Percentiles rank a stretch among this genome's conserved stretches.
phyloP scores from a whole-genome alignment of 2,797 vertebrate genomes.

The Bovichtus variegatus region DNA sequence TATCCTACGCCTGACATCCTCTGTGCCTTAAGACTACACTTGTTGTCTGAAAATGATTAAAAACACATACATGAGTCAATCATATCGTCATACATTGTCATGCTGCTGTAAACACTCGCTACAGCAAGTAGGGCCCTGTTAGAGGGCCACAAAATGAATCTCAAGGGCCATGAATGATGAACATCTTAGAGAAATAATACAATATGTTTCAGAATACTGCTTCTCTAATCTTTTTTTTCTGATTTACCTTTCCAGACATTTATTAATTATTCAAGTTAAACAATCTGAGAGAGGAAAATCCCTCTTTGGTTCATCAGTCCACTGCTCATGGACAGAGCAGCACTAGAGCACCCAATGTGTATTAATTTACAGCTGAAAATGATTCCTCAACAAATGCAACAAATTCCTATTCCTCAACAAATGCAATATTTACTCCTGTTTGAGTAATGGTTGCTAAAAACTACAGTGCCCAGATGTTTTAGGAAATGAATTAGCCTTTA shows the following conservation, averaged over 20 bases:
- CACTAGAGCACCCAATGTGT: not conserved
- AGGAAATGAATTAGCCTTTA: no score
- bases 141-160: not conserved
- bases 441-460: no score
- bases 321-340: not conserved
- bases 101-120: not conserved
- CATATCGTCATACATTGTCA: not conserved
- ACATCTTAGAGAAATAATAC: not conserved
- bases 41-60: not conserved
- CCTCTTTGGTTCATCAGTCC: not conserved
- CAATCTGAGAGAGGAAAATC: not conserved
- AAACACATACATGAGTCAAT: slow-evolving; percentile 18
- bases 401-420: no score
- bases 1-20: not conserved
- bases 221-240: not conserved
- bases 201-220: not conserved
- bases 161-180: not conserved
- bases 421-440: no score
- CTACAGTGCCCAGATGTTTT: no score
- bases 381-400: no score
- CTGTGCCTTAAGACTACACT: not conserved
- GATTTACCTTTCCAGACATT: not conserved
- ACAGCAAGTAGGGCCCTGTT: not conserved
- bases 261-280: not conserved
- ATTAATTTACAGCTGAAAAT: slow-evolving; percentile 1